Evolutionary conservation across 2,797 vertebrate species (phyloP), one percentile per base, ranked within the genome.

Genomic region (Epinephelus awoara): DNA sequence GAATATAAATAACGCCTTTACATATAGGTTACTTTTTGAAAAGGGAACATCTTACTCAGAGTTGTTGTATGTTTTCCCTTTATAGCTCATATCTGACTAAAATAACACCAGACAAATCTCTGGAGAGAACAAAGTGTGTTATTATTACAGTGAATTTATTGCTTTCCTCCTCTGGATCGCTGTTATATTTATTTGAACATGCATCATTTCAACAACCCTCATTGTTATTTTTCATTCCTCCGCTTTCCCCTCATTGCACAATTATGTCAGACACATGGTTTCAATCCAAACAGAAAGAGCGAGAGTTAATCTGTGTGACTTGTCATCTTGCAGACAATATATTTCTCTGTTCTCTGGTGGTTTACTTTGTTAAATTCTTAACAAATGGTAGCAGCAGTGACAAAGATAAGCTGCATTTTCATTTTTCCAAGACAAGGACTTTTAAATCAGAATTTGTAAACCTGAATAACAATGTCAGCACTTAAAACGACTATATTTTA

Each of bases 111-210:
- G 46, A 52, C 64, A 74, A 59, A 75, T 50, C 47, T 49, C 63
- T 55, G 42, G 71, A 64, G 77, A 83, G 38, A 15, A 38, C 2
- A 62, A 27, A 44, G 44, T 29, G 46, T 89, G 72, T 85, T 83
- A 44, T 86, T 73, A 65, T 58, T 29, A 3, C 72, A 21, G 21
- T 40, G 10, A 63, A 80, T 85, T 84, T 86, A 78, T 79, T 83
- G 54, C 74, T 77, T 73, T 52, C 69, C 61, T 47, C 27, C 27
- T 40, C 51, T 65, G 6, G 27, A 65, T 42, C 18, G 21, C 34
- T 51, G 50, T 25, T 67, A 25, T 58, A 52, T 69, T 75, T 65
- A 13, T 21, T 73, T 29, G 14, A 47, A 21, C 17, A 50, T 79
- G 57, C 66, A 82, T 88, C 61, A 80, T 73, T 78, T 78, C 65